Base-by-base conservation (phyloP, 2,113 vertebrate species). In the western clawed frog (Xenopus tropicalis) region DNA sequence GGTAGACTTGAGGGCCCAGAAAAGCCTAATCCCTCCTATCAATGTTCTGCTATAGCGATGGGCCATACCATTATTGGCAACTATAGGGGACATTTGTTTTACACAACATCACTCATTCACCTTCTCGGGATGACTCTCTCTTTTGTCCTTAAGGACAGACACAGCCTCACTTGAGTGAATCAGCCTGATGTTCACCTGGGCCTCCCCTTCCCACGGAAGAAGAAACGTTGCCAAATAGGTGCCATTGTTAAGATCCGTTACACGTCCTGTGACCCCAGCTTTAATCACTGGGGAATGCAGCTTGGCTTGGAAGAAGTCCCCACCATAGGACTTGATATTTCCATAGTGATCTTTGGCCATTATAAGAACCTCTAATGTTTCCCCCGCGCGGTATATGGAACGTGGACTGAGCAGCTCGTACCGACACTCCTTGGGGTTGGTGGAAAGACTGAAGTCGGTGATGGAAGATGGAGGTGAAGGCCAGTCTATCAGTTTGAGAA, bases 161-260 rank as follows among this genome's bases (percentile, higher is more conserved):
- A 85, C 80, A 16, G 74, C 82, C 43, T 84, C 82, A 23, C 83
- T 84, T 44, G 83, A 80, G 67, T 84, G 81, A 17, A 84, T 67
- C 22, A 84, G 56, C 7, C 72, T 77, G 37, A 84, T 44, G 14
- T 78, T 66, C 14, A 84, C 77, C 13, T 69, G 73, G 13, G 81
- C 81, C 7, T 58, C 46, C 3, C 83, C 83, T 0, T 72, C 48
- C 83, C 83, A 84, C 2, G 70, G 78, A 29, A 84, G 68, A 4
- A 61, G 16, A 19, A 84, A 68, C 2, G 42, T 64, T 3, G 63
- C 80, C 13, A 78, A 70, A 59, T 84, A 84, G 11, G 62, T 80
- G 3, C 83, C 83, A 44, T 84, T 83, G 16, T 20, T 13, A 29
- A 80, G 75, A 61, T 83, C 82, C 8, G 13, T 42, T 43, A 84